Evolutionary conservation across 1,140 invertebrate genomes (phyloP), one percentile per base, ranked within the genome.

Genomic region (Arctopsyche grandis): DNA sequence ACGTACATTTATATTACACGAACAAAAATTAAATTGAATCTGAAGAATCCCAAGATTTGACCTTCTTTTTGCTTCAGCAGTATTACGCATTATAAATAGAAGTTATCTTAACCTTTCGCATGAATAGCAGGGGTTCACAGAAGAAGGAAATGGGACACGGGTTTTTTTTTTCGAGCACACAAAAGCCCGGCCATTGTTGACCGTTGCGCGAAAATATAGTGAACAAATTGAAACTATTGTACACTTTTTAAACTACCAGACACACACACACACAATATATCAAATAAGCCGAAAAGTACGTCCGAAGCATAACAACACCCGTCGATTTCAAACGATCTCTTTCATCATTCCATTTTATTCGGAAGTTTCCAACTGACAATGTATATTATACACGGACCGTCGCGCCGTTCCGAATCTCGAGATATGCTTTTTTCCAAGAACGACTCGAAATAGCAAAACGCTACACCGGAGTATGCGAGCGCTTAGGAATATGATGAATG

Each of bases 41-140:
- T 38, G 29, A 38, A 38, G 7, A 38, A 38, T 38, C 29, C 29
- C 7, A 38, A 7, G 29, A 1, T 38, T 38, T 38, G 29, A 12
- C 48, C 10, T 52, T 52, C 16, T 52, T 16, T 14, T 16, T 52
- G 48, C 16, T 52, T 12, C 10, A 12, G 48, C 48, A 52, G 16
- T 5, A 52, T 1, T 52, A 12, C 48, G 48, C 16, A 66, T 24
- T 66, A 66, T 66, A 66, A 66, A 66, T 66, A 66, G 63, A 29
- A 22, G 22, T 66, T 66, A 66, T 66, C 63, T 66, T 66, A 66
- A 66, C 63, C 63, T 66, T 66, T 66, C 63, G 63, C 63, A 66
- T 66, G 63, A 66, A 66, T 66, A 24, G 24, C 12, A 52, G 16
- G 10, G 48, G 48, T 52, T 52, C 10, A 52, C 48, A 16, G 48